A percentile compares a stretch with the other conserved stretches of the same genome.
phyloP scores from a whole-genome alignment of 2,113 vertebrate genomes.

The Cercopithecus mona region DNA sequence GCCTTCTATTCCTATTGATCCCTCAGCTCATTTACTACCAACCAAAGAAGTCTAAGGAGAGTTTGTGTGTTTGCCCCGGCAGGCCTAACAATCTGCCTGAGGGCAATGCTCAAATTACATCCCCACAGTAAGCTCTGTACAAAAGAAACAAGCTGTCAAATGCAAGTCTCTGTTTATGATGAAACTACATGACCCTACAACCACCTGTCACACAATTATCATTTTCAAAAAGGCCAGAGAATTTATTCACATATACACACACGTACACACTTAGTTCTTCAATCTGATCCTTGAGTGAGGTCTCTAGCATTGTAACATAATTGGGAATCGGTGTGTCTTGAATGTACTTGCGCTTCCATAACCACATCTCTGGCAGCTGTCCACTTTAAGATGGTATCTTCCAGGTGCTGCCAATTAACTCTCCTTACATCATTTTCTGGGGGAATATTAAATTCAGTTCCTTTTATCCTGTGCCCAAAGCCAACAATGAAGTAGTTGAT shows the following conservation, averaged over 20 bases:
- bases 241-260: not conserved
- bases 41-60: not conserved
- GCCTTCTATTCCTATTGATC: not conserved
- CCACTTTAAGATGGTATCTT: not conserved
- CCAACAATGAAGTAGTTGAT: constrained; percentile 54
- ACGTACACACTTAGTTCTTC: not conserved
- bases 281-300: not conserved
- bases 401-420: constrained; percentile 60
- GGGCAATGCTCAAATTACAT: not conserved
- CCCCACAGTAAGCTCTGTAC: not conserved
- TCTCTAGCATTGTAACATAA: not conserved
- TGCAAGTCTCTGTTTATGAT: not conserved
- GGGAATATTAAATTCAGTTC: constrained; percentile 52
- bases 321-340: not conserved
- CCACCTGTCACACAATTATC: not conserved
- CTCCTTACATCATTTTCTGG: constrained; percentile 50
- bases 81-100: fast-evolving
- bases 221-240: not conserved
- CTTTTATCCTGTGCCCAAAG: constrained; percentile 63
- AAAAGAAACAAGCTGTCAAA: not conserved
- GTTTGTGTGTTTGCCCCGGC: fast-evolving
- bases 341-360: not conserved
- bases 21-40: not conserved
- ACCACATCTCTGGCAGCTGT: not conserved
- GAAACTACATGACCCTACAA: not conserved